Evolutionary conservation across 2,888 invertebrate species (phyloP).

Genomic region (Campaea margaritaria): DNA sequence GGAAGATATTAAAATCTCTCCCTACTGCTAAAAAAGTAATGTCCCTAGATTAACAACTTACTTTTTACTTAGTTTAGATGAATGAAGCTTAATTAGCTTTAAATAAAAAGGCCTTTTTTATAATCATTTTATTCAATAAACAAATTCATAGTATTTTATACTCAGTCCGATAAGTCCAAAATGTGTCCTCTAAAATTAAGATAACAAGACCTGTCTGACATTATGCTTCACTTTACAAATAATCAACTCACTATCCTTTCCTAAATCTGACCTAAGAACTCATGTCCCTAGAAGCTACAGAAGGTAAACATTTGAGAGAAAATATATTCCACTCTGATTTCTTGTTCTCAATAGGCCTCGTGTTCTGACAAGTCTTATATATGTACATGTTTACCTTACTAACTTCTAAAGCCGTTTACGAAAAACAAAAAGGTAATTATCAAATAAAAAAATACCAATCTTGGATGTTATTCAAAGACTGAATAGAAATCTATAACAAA

Average conservation of each 20-base stretch:
- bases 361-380: too few species aligned
- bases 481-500: conserved; percentile 26
- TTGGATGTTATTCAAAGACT: conserved; percentile 18
- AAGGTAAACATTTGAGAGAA: too few species aligned
- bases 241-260: conserved; percentile 35
- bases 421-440: conserved; percentile 36
- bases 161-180: conserved; percentile 77
- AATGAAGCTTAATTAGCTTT: too few species aligned
- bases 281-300: background rate
- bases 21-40: too few species aligned
- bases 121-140: conserved; percentile 74
- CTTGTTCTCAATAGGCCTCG: too few species aligned
- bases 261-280: conserved; percentile 34
- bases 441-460: conserved; percentile 38
- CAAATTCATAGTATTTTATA: conserved; percentile 78
- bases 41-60: too few species aligned
- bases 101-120: conserved; percentile 44
- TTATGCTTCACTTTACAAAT: conserved; percentile 57
- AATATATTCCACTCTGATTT: too few species aligned
- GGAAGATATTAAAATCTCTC: too few species aligned
- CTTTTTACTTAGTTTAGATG: too few species aligned
- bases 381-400: too few species aligned
- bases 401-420: background rate
- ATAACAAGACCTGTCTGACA: conserved; percentile 63
- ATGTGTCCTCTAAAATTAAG: conserved; percentile 72